Evolutionary conservation across 2,113 vertebrate genomes (phyloP).

Genomic region (Phalacrocorax carbo): DNA sequence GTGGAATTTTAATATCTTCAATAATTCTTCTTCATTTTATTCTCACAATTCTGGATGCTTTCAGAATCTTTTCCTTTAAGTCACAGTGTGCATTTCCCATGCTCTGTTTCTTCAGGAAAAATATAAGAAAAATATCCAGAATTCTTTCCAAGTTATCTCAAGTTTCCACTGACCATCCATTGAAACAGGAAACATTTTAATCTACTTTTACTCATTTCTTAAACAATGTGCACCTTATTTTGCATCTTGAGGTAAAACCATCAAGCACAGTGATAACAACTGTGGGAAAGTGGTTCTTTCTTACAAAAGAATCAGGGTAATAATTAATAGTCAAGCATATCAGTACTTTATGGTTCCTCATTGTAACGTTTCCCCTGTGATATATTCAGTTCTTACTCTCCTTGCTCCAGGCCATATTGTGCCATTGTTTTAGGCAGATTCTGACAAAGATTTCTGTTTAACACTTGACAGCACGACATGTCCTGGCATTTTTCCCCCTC

Average conservation of each 20-base stretch:
- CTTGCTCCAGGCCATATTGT: not conserved
- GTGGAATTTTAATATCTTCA: not conserved
- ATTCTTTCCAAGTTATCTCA: not conserved
- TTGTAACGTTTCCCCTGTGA: not conserved
- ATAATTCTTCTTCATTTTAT: not conserved
- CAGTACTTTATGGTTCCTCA: not conserved
- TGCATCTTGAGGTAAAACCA: not conserved
- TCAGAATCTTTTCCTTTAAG: not conserved
- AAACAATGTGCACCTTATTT: not conserved
- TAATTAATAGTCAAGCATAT: not conserved
- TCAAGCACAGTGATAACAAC: not conserved
- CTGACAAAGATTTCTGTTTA: not conserved
- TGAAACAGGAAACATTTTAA: not conserved
- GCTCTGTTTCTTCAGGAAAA: not conserved
- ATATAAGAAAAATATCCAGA: not conserved
- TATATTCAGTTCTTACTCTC: not conserved
- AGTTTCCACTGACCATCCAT: not conserved
- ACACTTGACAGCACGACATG: not conserved
- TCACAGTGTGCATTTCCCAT: not conserved
- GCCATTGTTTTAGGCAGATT: not conserved
- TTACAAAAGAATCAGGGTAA: not conserved
- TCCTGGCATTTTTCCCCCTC: not conserved
- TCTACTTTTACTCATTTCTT: not conserved
- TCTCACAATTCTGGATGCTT: not conserved
- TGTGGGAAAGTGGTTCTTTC: not conserved